Conservation (phyloP, 2,113 vertebrate genomes). For the Camelus dromedarius region DNA sequence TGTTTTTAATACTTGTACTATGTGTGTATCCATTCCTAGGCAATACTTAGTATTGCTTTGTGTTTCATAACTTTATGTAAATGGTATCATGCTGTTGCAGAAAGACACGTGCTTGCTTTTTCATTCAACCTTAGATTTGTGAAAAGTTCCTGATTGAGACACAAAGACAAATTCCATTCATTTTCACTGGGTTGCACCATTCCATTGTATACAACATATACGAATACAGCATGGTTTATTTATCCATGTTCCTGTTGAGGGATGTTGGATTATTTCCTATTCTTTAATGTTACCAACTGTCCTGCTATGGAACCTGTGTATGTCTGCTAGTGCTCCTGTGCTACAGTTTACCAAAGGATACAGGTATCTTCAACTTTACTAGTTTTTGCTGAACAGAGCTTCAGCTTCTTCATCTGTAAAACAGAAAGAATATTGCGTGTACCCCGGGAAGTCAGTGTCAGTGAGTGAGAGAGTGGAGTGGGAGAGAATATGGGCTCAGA, state of each 20-base stretch:
- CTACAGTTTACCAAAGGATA: neutral
- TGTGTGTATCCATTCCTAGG: neutral
- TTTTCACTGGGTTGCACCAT: neutral
- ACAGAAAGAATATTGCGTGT: neutral
- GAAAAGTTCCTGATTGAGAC: constrained; percentile 33
- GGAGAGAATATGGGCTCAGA: neutral
- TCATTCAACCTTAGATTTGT: neutral
- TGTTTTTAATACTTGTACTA: neutral
- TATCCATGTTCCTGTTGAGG: constrained; percentile 43
- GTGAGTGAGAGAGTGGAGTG: neutral
- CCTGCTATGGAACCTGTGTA: neutral
- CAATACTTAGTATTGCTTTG: neutral
- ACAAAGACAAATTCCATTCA: constrained; percentile 34
- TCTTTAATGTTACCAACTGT: constrained; percentile 6
- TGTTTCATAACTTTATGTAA: constrained; percentile 13
- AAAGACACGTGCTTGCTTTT: constrained; percentile 60
- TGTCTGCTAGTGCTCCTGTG: neutral
- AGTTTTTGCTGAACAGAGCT: neutral
- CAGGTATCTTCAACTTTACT: neutral
- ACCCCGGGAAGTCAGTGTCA: no score
- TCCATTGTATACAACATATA: constrained; percentile 14
- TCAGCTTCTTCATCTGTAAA: neutral
- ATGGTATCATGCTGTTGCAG: constrained; percentile 13
- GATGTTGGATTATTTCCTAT: constrained; percentile 1
- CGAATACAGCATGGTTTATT: constrained; percentile 38